Percentiles rank a stretch among this genome's conserved stretches.
Evolutionary conservation across 2,888 invertebrate genomes (phyloP).

Genomic region (Oligia strigilis): DNA sequence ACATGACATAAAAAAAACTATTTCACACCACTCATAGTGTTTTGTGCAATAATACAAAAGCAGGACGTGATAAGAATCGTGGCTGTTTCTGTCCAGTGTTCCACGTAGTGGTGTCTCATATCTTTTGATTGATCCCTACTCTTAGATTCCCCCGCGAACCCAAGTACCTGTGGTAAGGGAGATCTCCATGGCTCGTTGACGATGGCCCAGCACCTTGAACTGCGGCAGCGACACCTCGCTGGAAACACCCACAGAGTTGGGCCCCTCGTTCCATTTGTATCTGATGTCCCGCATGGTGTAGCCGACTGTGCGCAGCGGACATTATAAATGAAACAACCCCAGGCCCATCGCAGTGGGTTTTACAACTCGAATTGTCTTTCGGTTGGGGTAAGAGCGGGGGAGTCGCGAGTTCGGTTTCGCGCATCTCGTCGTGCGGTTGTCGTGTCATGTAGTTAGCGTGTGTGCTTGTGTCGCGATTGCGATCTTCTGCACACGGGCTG

Average conservation of each 20-base stretch:
- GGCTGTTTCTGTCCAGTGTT: conserved; percentile 88
- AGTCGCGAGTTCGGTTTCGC: conserved; percentile 84
- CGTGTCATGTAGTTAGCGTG: conserved; percentile 85
- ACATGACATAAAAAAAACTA: conserved; percentile 67
- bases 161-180: conserved; percentile 98
- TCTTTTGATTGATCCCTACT: conserved; percentile 65
- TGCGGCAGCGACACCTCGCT: conserved; percentile 99
- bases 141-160: conserved; percentile 79
- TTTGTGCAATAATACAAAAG: conserved; percentile 89
- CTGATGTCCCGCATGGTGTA: conserved; percentile 99
- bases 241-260: conserved; percentile 98
- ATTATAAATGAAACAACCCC: conserved; percentile 89
- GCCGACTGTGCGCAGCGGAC: conserved; percentile 95
- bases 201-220: conserved; percentile 99
- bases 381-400: conserved; percentile 86
- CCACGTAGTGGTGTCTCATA: conserved; percentile 80
- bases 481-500: conserved; percentile 87
- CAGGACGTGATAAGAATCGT: conserved; percentile 89
- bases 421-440: conserved; percentile 86
- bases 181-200: conserved; percentile 98
- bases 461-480: conserved; percentile 87
- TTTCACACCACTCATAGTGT: conserved; percentile 87
- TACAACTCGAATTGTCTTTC: conserved; percentile 87
- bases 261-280: conserved; percentile 99
- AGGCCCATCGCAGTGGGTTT: conserved; percentile 91